These are phyloP conservation scores for Magallana ariakensis DNA, from an alignment of 1,140 invertebrate species.

Conservation along the genomic window DNA sequence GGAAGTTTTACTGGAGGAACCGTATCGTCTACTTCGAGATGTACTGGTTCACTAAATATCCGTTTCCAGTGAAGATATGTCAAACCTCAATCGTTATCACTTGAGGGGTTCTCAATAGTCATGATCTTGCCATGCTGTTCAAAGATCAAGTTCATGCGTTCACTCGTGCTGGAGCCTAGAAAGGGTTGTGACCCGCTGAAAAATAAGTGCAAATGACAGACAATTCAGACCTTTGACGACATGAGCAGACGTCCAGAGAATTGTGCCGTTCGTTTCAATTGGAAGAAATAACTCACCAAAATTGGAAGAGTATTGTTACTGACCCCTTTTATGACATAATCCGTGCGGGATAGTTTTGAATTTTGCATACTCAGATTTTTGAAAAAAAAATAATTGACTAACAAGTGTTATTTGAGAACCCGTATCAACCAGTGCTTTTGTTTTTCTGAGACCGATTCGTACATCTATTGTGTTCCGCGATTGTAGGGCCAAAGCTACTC, in stretches of 20 bases:
- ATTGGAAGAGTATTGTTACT: constrained; percentile 11
- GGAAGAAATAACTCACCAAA: constrained; percentile 39
- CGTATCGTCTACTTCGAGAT: constrained; percentile 39
- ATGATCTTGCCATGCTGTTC: constrained; percentile 9
- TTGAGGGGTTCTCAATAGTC: background rate
- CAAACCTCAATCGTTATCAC: background rate
- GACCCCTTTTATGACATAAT: constrained; percentile 40
- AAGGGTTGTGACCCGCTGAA: background rate
- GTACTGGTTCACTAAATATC: constrained; percentile 21
- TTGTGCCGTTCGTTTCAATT: constrained; percentile 9
- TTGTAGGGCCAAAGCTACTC: background rate
- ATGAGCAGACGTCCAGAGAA: constrained; percentile 24
- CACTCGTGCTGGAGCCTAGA: background rate
- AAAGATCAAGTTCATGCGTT: constrained; percentile 32
- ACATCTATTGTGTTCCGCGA: background rate
- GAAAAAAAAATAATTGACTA: background rate
- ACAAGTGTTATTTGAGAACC: constrained; percentile 34
- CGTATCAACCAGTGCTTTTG: constrained; percentile 30
- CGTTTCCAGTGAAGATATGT: constrained; percentile 46
- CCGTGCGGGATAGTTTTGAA: background rate
- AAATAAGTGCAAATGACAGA: too few relatives aligned
- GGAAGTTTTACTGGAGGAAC: constrained; percentile 32
- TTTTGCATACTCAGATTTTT: background rate
- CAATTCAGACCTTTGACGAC: too few relatives aligned
- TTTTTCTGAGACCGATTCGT: background rate